Evolutionary conservation across 2,113 vertebrate genomes (phyloP).

Genomic region (Hydrolagus affinis): DNA sequence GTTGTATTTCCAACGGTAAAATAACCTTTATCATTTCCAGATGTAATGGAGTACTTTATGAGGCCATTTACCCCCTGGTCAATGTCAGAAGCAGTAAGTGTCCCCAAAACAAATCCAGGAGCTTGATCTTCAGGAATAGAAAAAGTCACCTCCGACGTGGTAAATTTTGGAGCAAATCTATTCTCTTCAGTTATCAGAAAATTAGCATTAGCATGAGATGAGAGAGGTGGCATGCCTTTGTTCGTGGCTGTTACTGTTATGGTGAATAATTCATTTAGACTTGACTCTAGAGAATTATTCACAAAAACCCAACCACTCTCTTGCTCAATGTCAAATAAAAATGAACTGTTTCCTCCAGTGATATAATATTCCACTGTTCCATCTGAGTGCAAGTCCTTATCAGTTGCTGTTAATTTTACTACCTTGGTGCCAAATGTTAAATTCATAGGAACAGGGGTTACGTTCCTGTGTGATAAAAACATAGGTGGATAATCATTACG

Average conservation of each 20-base stretch:
- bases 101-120: conserved; percentile 52
- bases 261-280: conserved; percentile 38
- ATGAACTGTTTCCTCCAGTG: conserved; percentile 53
- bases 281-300: conserved; percentile 40
- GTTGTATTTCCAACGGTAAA: conserved; percentile 49
- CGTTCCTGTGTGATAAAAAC: conserved; percentile 44
- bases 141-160: conserved; percentile 40
- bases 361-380: conserved; percentile 45
- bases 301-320: conserved; percentile 48
- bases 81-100: conserved; percentile 50
- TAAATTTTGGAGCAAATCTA: conserved; percentile 50
- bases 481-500: conserved; percentile 51
- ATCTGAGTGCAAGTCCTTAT: conserved; percentile 44
- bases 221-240: conserved; percentile 48
- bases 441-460: conserved; percentile 49
- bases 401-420: conserved; percentile 48
- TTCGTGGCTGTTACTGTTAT: conserved; percentile 49
- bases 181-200: conserved; percentile 53
- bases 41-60: conserved; percentile 45
- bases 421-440: conserved; percentile 48
- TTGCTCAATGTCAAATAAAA: conserved; percentile 49
- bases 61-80: conserved; percentile 54
- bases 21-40: conserved; percentile 40
- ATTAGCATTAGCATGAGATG: conserved; percentile 44
- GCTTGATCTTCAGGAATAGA: conserved; percentile 55